These are phyloP conservation scores for Lycaon pictus DNA, from an alignment of 2,113 vertebrate species.

Conservation along the genomic window DNA sequence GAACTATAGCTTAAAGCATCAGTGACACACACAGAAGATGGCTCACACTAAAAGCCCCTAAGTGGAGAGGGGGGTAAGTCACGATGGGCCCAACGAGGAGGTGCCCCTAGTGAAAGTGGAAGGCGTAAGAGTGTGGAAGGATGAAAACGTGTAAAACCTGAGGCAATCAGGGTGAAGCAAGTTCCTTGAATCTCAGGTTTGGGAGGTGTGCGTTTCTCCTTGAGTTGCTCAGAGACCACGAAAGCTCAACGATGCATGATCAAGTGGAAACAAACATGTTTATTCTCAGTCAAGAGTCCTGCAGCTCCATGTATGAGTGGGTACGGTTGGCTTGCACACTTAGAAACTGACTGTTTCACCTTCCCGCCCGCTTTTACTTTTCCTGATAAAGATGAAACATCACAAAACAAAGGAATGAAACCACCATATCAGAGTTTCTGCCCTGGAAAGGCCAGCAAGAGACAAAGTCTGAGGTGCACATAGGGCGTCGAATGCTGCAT, in stretches of 20 bases:
- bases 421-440: neutral
- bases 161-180: neutral
- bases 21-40: neutral
- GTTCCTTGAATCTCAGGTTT: neutral
- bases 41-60: neutral
- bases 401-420: neutral
- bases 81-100: neutral
- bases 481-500: neutral
- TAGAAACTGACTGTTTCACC: neutral
- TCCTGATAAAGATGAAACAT: neutral
- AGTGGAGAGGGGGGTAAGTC: neutral
- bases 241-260: neutral
- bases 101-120: neutral
- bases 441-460: neutral
- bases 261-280: slow-evolving; percentile 5
- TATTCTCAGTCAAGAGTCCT: neutral
- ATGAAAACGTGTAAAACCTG: neutral
- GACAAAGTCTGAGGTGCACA: neutral
- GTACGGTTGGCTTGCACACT: neutral
- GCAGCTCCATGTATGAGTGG: neutral
- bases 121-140: neutral
- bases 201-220: neutral
- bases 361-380: neutral
- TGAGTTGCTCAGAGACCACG: neutral
- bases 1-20: neutral